Evolutionary conservation across 2,113 vertebrate species (phyloP).

Genomic region (Antennarius striatus): DNA sequence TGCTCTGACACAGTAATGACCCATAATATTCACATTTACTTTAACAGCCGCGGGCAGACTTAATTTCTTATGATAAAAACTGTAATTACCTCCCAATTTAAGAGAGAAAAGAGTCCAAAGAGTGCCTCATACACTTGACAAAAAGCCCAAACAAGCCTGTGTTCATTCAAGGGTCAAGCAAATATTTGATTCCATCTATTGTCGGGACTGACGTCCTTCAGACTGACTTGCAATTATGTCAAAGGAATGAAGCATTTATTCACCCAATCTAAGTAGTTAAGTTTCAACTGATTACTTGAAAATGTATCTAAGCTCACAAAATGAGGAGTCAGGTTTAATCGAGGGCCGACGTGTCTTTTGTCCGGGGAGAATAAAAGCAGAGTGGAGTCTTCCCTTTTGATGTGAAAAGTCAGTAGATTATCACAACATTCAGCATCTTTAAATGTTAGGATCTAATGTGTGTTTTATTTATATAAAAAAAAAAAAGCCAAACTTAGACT

Average conservation of each 20-base stretch:
- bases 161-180: constrained; percentile 29
- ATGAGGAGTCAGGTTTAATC: constrained; percentile 8
- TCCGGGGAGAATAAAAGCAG: background rate
- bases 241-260: constrained; percentile 21
- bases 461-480: no score
- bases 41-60: constrained; percentile 33
- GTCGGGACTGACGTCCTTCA: constrained; percentile 24
- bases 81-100: constrained; percentile 61
- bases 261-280: constrained; percentile 1
- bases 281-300: background rate
- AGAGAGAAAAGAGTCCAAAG: constrained; percentile 46
- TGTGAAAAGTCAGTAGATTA: no score
- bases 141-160: constrained; percentile 45
- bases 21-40: constrained; percentile 53
- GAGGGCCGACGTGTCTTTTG: no score
- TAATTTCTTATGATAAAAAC: constrained; percentile 42
- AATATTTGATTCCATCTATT: constrained; percentile 39
- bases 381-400: background rate
- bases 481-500: no score
- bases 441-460: no score
- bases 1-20: constrained; percentile 63
- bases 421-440: no score
- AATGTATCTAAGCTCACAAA: constrained; percentile 12
- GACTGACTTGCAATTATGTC: constrained; percentile 34
- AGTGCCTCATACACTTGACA: constrained; percentile 53